Base-by-base conservation (phyloP, 2,888 invertebrate genomes). In the Onthophagus sagittarius region DNA sequence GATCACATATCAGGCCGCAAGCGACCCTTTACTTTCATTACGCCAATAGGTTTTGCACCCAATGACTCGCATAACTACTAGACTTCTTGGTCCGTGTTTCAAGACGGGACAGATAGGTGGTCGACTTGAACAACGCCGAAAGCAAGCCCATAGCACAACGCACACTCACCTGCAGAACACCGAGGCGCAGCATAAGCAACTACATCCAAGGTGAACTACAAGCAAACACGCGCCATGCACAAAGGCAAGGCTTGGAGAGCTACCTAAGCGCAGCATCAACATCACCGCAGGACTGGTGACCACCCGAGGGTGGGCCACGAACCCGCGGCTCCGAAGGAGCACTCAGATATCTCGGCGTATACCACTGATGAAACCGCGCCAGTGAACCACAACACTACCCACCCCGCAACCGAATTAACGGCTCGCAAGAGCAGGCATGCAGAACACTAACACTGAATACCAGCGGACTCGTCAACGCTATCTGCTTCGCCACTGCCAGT, bases 31-130 rank as follows among this genome's bases (percentile, higher is more conserved):
- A 88, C 90, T 89, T 90, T 91, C 89, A 88, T 89, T 91, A 78
- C 88, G 90, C 90, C 89, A 88, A 86, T 88, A 85, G 88, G 88
- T 88, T 89, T 87, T 82, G 81, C 79, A 86, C 89, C 89, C 89
- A 87, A 87, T 88, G 89, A 90, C 90, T 91, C 87, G 91, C 91
- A 88, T 86, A 90, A 0, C 7, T 88, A 89, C 87, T 90, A 88
- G 88, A 90, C 90, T 90, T 89, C 90, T 90, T 90, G 90, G 90
- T 90, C 90, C 90, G 90, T 91, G 90, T 91, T 91, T 91, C 91
- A 91, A 91, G 91, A 91, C 90, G 73, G 73, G 73, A 32, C 73
- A 89, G 86, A 87, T 78, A 79, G 79, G 77, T 79, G 77, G 80
- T 83, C 82, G 82, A 72, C 67, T 72, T 14, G 9, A 14, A 23